Conservation (phyloP, 2,888 invertebrate species). For the Agrochola lychnidis region DNA sequence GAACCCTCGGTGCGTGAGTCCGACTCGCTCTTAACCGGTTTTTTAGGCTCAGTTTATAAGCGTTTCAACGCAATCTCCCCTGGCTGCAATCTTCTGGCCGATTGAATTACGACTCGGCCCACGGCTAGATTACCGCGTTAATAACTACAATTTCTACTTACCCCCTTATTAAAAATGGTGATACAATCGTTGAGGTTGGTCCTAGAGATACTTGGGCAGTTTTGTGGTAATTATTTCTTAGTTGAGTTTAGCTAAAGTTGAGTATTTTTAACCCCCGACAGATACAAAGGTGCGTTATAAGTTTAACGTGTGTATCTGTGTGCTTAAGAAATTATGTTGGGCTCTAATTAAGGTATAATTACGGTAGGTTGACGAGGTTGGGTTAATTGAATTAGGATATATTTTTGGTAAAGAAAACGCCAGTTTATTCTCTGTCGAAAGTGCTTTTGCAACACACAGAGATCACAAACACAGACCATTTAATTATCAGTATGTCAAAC, state of each 20-base stretch:
- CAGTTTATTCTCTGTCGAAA: not conserved
- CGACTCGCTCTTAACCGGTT: not conserved
- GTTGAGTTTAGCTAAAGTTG: not conserved
- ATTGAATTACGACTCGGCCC: constrained; percentile 56
- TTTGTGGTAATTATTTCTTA: not conserved
- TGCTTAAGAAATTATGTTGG: too few relatives aligned
- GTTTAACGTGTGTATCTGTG: too few relatives aligned
- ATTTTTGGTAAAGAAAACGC: not conserved
- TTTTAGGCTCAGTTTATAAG: constrained; percentile 26
- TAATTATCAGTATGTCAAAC: not conserved
- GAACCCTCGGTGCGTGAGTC: too few relatives aligned
- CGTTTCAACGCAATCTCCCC: constrained; percentile 20
- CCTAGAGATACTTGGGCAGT: not conserved
- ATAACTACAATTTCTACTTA: constrained; percentile 55
- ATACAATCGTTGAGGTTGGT: constrained; percentile 42
- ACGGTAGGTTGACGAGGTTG: too few relatives aligned
- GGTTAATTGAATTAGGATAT: not conserved
- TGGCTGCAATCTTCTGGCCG: constrained; percentile 50
- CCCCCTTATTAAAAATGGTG: constrained; percentile 47
- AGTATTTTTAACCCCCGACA: not conserved
- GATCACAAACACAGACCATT: not conserved
- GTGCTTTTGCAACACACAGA: not conserved
- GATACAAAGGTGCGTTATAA: too few relatives aligned
- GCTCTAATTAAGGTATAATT: not conserved
- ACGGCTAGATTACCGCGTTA: constrained; percentile 55